Base-by-base conservation (phyloP, 2,113 vertebrate genomes). In the Ailuropoda melanoleuca region DNA sequence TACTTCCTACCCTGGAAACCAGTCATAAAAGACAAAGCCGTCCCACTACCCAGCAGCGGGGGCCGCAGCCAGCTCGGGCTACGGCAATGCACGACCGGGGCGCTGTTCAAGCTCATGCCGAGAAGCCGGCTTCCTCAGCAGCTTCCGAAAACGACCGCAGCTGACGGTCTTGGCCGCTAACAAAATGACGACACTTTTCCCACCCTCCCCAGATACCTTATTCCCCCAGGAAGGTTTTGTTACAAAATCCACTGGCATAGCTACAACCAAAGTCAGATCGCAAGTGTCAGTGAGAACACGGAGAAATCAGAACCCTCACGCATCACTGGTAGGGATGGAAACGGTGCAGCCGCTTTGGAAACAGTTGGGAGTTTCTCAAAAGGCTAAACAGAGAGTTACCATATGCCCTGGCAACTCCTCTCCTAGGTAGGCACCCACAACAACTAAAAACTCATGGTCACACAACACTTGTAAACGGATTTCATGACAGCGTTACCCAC, bases 51-150 rank as follows among this genome's bases (percentile, higher is more conserved):
- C 31, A 9, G 6, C 24, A 2, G 18, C 13, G 7, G 31, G 83
- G 60, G 17, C 48, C 1, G 8, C 26, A 11, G n/a, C 60, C 19
- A 0, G 77, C 0, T 1, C 2, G 0, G 37, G 48, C 0, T 7
- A 4, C 4, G 24, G 56, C 78, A 19, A 11, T 0, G 19, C 23
- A 0, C 0, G 1, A 6, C 1, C 0, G 0, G 0, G 48, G 17
- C 5, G 1, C 0, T 0, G 18, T 0, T 4, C 11, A 6, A 4
- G 37, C 55, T 4, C 23, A 3, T 3, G 11, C 0, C 6, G 60
- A 29, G 31, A 43, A 24, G 0, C 12, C 6, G 23, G 31, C 58
- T 77, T 64, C 75, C 83, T 18, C 18, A 10, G 23, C 24, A 87
- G 75, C 15, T 58, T 62, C 21, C 46, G 19, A 2, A 48, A 46